A percentile compares a stretch with the other conserved stretches of the same genome.
phyloP scores from a whole-genome alignment of 2,888 invertebrate species.

The Danaus chrysippus region DNA sequence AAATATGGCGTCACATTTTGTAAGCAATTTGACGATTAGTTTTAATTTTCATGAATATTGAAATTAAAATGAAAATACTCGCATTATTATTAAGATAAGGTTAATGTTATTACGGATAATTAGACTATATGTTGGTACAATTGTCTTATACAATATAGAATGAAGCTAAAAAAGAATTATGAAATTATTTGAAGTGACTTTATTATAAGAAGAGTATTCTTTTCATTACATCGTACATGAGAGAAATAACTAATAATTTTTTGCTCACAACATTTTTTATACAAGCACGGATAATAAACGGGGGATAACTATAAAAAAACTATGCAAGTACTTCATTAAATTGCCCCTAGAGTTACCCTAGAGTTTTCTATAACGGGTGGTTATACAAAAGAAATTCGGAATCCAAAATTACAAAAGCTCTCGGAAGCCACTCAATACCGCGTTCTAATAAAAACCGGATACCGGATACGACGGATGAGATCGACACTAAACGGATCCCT shows the following conservation, averaged over 20 bases:
- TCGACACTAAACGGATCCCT: slow-evolving; percentile 51
- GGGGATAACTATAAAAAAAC: slow-evolving; percentile 11
- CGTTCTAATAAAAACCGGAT: slow-evolving; percentile 72
- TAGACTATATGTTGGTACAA: no score
- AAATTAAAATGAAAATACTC: slow-evolving; percentile 1
- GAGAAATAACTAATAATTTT: not conserved
- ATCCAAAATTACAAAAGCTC: slow-evolving; percentile 61
- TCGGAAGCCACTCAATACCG: slow-evolving; percentile 70
- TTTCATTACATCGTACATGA: no score
- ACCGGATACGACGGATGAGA: slow-evolving; percentile 57
- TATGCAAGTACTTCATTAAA: slow-evolving; percentile 20
- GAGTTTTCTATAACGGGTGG: slow-evolving; percentile 48
- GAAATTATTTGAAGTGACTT: no score
- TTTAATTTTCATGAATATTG: slow-evolving; percentile 21
- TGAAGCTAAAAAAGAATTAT: no score
- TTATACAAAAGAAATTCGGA: slow-evolving; percentile 49
- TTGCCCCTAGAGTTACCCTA: slow-evolving; percentile 33
- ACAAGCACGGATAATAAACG: slow-evolving; percentile 3
- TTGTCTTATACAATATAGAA: no score
- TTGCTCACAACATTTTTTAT: not conserved
- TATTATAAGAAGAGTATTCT: no score
- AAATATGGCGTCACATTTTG: slow-evolving; percentile 14
- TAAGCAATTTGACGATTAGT: slow-evolving; percentile 19
- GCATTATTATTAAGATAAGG: not conserved
- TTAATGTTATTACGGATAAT: no score